Conservation (phyloP, 2,113 vertebrate genomes). For the Hylia prasina region DNA sequence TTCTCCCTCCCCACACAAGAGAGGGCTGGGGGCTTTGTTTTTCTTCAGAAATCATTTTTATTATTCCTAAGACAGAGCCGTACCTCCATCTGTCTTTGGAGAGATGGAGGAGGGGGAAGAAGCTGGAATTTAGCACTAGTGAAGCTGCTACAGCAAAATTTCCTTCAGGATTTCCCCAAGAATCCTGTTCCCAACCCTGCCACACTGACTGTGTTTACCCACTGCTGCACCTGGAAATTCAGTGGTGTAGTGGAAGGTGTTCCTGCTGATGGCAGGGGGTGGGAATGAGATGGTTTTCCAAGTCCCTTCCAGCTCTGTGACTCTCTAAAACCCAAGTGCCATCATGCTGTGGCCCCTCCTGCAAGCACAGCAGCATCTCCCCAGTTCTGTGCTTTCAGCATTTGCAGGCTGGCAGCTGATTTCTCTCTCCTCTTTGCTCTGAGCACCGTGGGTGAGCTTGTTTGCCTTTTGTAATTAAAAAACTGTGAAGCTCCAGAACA, state of each 20-base stretch:
- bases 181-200: accelerated
- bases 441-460: not conserved
- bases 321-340: not conserved
- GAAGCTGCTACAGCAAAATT: not conserved
- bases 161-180: not conserved
- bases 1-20: not conserved
- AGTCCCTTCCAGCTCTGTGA: not conserved
- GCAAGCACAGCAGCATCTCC: not conserved
- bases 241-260: not conserved
- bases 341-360: not conserved
- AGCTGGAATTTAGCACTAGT: not conserved
- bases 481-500: not conserved
- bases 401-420: not conserved
- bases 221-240: not conserved
- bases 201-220: accelerated
- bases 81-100: not conserved
- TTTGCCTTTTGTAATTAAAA: not conserved
- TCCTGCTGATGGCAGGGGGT: not conserved
- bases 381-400: accelerated
- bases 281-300: not conserved
- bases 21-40: not conserved
- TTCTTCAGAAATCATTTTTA: not conserved
- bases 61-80: not conserved
- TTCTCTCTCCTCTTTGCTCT: not conserved
- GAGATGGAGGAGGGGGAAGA: not conserved